Conservation (phyloP, 2,113 vertebrate genomes). For the Spea bombifrons region DNA sequence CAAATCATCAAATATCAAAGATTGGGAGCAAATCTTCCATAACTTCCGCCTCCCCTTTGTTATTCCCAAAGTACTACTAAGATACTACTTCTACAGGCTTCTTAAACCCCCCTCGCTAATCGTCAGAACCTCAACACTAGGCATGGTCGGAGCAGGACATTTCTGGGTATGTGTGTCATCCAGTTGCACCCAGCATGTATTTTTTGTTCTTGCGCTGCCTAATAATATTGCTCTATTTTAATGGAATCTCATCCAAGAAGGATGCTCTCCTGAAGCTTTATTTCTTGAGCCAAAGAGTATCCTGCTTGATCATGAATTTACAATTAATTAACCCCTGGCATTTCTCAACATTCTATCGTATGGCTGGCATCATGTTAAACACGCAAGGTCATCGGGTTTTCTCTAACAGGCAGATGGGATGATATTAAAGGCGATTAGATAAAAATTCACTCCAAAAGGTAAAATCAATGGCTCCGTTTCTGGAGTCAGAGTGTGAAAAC, state of each 20-base stretch:
- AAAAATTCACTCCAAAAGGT: slow-evolving; percentile 36
- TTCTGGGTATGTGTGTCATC: too few relatives aligned
- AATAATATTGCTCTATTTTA: too few relatives aligned
- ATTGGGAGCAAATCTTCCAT: too few relatives aligned
- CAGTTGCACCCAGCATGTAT: too few relatives aligned
- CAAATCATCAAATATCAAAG: too few relatives aligned
- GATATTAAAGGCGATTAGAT: slow-evolving; percentile 39
- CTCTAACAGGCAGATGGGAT: slow-evolving; percentile 23
- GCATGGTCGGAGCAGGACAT: too few relatives aligned
- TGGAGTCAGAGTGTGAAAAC: slow-evolving; percentile 21
- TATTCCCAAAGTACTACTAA: too few relatives aligned
- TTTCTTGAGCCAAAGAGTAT: not conserved
- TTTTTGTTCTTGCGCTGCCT: too few relatives aligned
- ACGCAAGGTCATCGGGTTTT: not conserved
- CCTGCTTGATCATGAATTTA: not conserved
- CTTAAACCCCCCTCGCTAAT: too few relatives aligned
- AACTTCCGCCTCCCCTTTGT: too few relatives aligned
- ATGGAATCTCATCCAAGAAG: not conserved
- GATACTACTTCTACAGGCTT: too few relatives aligned
- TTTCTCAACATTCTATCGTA: not conserved
- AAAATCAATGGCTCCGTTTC: slow-evolving; percentile 34
- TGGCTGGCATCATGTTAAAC: not conserved
- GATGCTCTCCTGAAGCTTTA: not conserved
- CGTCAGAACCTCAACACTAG: too few relatives aligned
- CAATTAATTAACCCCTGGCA: slow-evolving; percentile 1